A percentile compares a stretch with the other conserved stretches of the same genome.
Conservation (phyloP, 2,113 vertebrate species). For the Neolamprologus brichardi region DNA sequence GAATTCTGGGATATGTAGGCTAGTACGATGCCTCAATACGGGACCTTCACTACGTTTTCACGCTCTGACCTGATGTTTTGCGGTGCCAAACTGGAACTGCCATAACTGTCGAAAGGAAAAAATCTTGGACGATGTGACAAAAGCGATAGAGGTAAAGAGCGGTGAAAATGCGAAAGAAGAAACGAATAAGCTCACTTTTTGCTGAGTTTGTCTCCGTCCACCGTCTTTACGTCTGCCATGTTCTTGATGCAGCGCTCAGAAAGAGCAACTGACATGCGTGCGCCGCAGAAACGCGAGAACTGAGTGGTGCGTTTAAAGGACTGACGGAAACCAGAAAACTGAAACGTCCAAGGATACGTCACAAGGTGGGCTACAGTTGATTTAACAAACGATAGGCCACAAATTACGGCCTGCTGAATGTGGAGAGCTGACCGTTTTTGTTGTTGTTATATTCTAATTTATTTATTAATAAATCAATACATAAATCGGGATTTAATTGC, state of each 20-base stretch:
- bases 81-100: background rate
- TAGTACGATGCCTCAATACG: background rate
- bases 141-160: rapidly evolving
- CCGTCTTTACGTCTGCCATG: slow-evolving; percentile 69
- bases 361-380: background rate
- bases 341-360: background rate
- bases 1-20: slow-evolving; percentile 2
- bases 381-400: background rate
- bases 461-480: background rate
- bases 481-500: background rate
- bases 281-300: background rate
- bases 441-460: background rate
- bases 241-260: slow-evolving; percentile 6
- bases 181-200: slow-evolving; percentile 65
- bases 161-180: background rate
- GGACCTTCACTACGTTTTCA: background rate
- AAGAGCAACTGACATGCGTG: background rate
- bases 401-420: background rate
- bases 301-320: background rate
- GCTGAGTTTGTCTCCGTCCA: slow-evolving; percentile 70
- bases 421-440: too few species aligned
- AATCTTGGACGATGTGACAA: background rate
- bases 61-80: background rate
- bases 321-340: background rate
- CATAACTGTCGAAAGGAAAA: background rate